Base-by-base conservation (phyloP, 2,888 invertebrate genomes). In the Gari tellinella region DNA sequence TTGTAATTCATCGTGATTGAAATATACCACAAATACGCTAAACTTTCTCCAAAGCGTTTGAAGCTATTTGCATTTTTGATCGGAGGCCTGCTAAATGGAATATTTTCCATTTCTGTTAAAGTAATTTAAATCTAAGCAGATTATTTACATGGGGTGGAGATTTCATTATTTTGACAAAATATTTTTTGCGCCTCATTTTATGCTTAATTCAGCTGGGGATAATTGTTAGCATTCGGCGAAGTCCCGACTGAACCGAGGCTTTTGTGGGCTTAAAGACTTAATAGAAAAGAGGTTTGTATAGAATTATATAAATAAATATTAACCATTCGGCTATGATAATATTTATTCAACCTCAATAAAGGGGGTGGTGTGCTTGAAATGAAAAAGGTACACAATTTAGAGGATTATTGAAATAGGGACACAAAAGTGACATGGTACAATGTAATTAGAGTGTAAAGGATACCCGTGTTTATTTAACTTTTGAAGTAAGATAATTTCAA, bases 101-200 rank as follows among this genome's bases (percentile, higher is more conserved):
- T 63, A 63, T 48, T 61, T 64, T 70, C 53, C 49, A 66, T 62
- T 66, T 62, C 72, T 66, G 65, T 72, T 56, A 57, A 72, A 66
- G 66, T 56, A 66, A 72, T 72, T 66, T 41, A 72, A 63, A 70
- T 51, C 66, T 72, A 45, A 60, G 58, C 58, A 64, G 64, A 74
- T 67, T 76, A 67, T 76, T 76, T 72, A 68, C 72, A 64, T 53
- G 55, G 68, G 72, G 72, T 56, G 72, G 77, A 64, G 66, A 68
- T 72, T 68, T 61, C 77, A 77, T 68, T 77, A 64, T 58, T 64
- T 68, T 61, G 46, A 69, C 65, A 64, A 74, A 74, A 69, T 51
- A 56, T 51, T 37, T 52, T 51, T 68, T 56, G 55, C 61, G 53
- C 60, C 56, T 61, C 69, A 56, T 69, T 74, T 69, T 65, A 53